Percentiles rank a stretch among this genome's conserved stretches.
Conservation (phyloP, 2,888 invertebrate genomes). For the Osedax frankpressi region DNA sequence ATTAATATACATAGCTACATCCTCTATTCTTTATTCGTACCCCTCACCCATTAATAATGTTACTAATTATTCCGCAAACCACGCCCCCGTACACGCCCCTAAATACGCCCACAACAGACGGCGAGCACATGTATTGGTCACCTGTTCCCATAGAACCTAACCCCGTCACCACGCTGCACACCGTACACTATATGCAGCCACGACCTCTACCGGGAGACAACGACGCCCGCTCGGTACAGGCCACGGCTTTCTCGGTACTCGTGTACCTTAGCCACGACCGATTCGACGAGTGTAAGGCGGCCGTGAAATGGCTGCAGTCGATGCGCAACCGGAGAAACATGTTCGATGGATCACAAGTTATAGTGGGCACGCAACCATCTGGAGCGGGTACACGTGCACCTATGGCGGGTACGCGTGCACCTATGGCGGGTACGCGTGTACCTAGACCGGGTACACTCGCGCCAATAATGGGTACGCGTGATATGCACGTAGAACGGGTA, state of each 20-base stretch:
- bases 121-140: conserved; percentile 5
- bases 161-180: conserved; percentile 2
- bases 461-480: too few relatives aligned
- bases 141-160: neutral
- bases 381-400: too few relatives aligned
- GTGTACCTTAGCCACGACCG: neutral
- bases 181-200: neutral
- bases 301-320: conserved; percentile 8
- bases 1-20: too few relatives aligned
- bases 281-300: neutral
- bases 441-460: too few relatives aligned
- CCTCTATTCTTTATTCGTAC: too few relatives aligned
- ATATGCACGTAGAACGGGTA: too few relatives aligned
- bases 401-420: too few relatives aligned
- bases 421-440: too few relatives aligned
- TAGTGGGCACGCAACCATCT: too few relatives aligned
- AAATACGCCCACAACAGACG: neutral
- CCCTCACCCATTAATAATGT: too few relatives aligned
- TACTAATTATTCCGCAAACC: too few relatives aligned
- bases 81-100: neutral
- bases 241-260: neutral
- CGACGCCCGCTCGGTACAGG: neutral
- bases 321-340: conserved; percentile 12
- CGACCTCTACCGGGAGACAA: neutral
- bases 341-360: conserved; percentile 23